Percentiles rank a stretch among this genome's conserved stretches.
These are phyloP conservation scores for Steinernema khuongi DNA, from an alignment of 1,140 invertebrate species.

Conservation along the genomic window DNA sequence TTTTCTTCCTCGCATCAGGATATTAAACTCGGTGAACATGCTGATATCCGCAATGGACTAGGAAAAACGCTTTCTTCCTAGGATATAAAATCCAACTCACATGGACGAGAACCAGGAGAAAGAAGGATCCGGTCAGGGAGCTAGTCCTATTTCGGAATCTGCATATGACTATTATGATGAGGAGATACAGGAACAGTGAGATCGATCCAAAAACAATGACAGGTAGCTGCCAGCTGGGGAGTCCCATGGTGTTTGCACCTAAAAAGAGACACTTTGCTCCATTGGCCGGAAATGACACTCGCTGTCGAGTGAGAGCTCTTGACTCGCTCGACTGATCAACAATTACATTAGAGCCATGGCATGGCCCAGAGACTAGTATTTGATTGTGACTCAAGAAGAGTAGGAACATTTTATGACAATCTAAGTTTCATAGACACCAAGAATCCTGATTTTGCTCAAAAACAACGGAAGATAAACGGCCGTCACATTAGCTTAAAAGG, in stretches of 20 bases:
- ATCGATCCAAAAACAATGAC: not conserved
- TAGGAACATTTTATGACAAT: too few species aligned
- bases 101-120: not conserved
- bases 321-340: too few species aligned
- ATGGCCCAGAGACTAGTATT: not conserved
- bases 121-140: not conserved
- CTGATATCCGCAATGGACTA: not conserved
- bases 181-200: not conserved
- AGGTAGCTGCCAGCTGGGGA: not conserved
- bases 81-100: not conserved
- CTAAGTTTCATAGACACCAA: too few species aligned
- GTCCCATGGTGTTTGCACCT: constrained; percentile 12
- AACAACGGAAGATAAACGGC: too few species aligned
- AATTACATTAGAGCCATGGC: not conserved
- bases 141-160: not conserved
- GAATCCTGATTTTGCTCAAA: too few species aligned
- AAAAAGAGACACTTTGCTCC: constrained; percentile 1
- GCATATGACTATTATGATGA: not conserved
- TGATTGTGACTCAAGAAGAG: too few species aligned
- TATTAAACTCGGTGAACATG: not conserved
- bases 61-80: not conserved
- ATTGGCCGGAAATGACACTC: too few species aligned
- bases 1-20: not conserved
- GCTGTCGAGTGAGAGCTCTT: too few species aligned
- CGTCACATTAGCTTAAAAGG: too few species aligned